phyloP scores from a whole-genome alignment of 1,140 invertebrate species.

The Drosophila malerkotliana region DNA sequence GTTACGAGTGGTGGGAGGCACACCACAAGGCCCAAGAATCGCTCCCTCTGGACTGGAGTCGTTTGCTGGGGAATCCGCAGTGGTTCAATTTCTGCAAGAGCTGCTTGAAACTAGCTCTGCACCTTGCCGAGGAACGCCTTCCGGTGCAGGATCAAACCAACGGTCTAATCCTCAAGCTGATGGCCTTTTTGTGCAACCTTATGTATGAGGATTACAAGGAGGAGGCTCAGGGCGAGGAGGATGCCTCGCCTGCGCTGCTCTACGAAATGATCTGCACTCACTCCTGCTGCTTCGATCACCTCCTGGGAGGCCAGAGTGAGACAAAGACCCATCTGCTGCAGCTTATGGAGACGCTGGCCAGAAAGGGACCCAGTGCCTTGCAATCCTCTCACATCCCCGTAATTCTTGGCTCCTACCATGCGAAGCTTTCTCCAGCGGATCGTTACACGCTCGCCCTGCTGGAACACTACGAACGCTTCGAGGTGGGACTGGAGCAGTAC shows the following conservation, averaged over 20 bases:
- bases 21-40: background rate
- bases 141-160: slow-evolving; percentile 64
- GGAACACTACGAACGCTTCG: slow-evolving; percentile 87
- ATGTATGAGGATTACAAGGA: slow-evolving; percentile 84
- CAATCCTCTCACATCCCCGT: slow-evolving; percentile 88
- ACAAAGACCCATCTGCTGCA: slow-evolving; percentile 86
- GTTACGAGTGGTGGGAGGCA: slow-evolving; percentile 79
- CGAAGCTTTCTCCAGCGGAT: slow-evolving; percentile 87
- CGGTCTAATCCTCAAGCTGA: slow-evolving; percentile 85
- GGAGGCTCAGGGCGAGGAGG: slow-evolving; percentile 5
- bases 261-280: slow-evolving; percentile 91
- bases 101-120: slow-evolving; percentile 87
- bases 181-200: slow-evolving; percentile 86
- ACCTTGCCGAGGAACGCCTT: slow-evolving; percentile 83
- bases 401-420: slow-evolving; percentile 89
- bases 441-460: slow-evolving; percentile 87
- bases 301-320: slow-evolving; percentile 77
- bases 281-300: slow-evolving; percentile 88
- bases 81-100: slow-evolving; percentile 88
- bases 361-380: slow-evolving; percentile 87
- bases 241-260: slow-evolving; percentile 81
- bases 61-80: slow-evolving; percentile 84
- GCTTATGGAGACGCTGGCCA: slow-evolving; percentile 86
- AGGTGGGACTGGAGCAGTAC: slow-evolving; percentile 87
- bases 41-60: slow-evolving; percentile 77